Evolutionary conservation across 2,113 vertebrate genomes (phyloP), one percentile per base, ranked within the genome.

Genomic region (Dipodomys stephensi): DNA sequence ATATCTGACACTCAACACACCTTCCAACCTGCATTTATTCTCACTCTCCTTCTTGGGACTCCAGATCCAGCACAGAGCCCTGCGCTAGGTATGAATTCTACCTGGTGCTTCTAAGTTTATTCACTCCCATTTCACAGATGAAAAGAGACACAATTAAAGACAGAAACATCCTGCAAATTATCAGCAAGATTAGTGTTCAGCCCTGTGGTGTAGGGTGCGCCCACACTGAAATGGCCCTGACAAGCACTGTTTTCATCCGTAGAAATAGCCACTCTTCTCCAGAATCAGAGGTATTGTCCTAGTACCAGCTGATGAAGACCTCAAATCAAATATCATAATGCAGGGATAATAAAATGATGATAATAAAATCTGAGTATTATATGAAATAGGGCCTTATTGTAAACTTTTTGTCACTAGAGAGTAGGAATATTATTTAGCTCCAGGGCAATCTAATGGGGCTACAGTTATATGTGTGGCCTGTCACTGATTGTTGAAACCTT

Each of bases 211-310:
- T 49, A 28, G 5, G 65, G 19, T 11, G 39, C 6, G 30, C 10
- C 15, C 12, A 13, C 12, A 2, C 30, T 10, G 19, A 2, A 28
- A 35, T 60, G 46, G 27, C 35, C 18, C 85, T 81, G 53, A 30
- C 20, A 81, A 32, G 60, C 46, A 64, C 49, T 64, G 28, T 44
- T 86, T 91, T 94, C 64, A 46, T 81, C 68, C 92, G 53, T 72
- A 77, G 68, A 94, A 95, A 74, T 28, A 95, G 67, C 32, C n/a
- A 44, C 67, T 74, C 23, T 62, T 94, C 94, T 35, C 49, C 68
- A 60, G 88, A 96, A 89, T 83, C 49, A 86, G 32, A 91, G 44
- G 15, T 27, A 74, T 76, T 73, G 79, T 27, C 1, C 6, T 83
- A 46, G 8, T 32, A 68, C 18, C 80, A 9, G 46, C 78, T 93